phyloP scores from a whole-genome alignment of 2,888 invertebrate genomes.

The Phengaris arion region DNA sequence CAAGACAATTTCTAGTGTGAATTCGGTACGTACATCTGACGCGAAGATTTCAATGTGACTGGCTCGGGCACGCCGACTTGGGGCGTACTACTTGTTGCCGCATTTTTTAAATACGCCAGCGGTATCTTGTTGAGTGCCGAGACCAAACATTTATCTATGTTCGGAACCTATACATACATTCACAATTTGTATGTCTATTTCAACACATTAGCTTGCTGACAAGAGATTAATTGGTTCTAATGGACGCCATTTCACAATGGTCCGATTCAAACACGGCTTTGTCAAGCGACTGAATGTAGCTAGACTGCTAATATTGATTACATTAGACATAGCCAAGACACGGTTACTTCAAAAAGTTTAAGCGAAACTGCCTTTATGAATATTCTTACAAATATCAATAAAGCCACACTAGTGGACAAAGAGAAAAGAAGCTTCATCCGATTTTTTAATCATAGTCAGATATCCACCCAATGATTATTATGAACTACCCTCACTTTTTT shows the following conservation, averaged over 20 bases:
- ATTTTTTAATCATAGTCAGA: neutral
- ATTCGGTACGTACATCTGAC: too few relatives aligned
- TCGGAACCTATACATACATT: too few relatives aligned
- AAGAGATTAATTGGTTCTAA: neutral
- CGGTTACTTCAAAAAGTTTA: slow-evolving; percentile 2
- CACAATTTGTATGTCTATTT: neutral
- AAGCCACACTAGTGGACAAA: neutral
- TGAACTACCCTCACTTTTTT: neutral
- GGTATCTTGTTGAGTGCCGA: too few relatives aligned
- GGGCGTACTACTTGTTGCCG: too few relatives aligned
- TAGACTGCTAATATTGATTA: slow-evolving; percentile 4
- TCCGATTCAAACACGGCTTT: neutral
- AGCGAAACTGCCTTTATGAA: neutral
- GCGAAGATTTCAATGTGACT: too few relatives aligned
- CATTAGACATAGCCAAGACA: neutral
- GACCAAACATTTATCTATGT: too few relatives aligned
- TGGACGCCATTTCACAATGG: neutral
- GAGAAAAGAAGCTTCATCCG: neutral
- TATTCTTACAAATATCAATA: neutral
- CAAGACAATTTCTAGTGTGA: too few relatives aligned
- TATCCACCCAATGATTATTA: neutral
- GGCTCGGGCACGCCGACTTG: too few relatives aligned
- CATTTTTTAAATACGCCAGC: too few relatives aligned
- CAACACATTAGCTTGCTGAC: neutral
- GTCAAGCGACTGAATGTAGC: neutral